Percentiles rank a stretch among this genome's conserved stretches.
phyloP scores from a whole-genome alignment of 2,888 invertebrate genomes.

The Campopleginae sp. region DNA sequence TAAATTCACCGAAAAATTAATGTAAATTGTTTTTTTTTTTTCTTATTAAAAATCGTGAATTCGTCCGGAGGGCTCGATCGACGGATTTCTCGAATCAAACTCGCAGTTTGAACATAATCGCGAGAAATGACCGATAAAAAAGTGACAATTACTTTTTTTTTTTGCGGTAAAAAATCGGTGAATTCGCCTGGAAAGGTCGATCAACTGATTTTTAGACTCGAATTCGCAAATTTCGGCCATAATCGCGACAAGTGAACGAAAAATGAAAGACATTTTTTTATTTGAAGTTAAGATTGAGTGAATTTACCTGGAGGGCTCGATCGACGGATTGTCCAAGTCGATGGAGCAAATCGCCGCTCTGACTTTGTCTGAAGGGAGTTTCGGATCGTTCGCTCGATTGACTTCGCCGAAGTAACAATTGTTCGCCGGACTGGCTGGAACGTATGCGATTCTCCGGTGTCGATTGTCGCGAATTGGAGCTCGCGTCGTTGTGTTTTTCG shows the following conservation, averaged over 20 bases:
- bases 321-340: conserved; percentile 82
- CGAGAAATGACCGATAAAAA: too few relatives aligned
- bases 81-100: too few relatives aligned
- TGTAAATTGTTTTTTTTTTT: too few relatives aligned
- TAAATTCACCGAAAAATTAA: too few relatives aligned
- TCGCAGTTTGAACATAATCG: too few relatives aligned
- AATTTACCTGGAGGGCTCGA: conserved; percentile 78
- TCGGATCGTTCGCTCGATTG: conserved; percentile 81
- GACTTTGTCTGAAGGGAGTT: conserved; percentile 80
- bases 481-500: conserved; percentile 76
- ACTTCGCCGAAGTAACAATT: conserved; percentile 79
- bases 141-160: too few relatives aligned
- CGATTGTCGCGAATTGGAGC: conserved; percentile 74
- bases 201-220: too few relatives aligned
- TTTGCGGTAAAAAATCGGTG: too few relatives aligned
- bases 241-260: not conserved
- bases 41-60: too few relatives aligned
- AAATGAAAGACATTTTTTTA: not conserved
- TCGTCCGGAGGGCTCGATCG: too few relatives aligned
- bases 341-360: conserved; percentile 82
- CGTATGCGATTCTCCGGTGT: conserved; percentile 80
- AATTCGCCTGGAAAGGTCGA: too few relatives aligned
- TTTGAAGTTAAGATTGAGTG: not conserved
- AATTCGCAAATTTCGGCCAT: too few relatives aligned
- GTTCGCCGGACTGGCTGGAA: conserved; percentile 82